Percentiles rank a stretch among this genome's conserved stretches.
phyloP scores from a whole-genome alignment of 2,888 invertebrate genomes.

The Gastrophysa polygoni region DNA sequence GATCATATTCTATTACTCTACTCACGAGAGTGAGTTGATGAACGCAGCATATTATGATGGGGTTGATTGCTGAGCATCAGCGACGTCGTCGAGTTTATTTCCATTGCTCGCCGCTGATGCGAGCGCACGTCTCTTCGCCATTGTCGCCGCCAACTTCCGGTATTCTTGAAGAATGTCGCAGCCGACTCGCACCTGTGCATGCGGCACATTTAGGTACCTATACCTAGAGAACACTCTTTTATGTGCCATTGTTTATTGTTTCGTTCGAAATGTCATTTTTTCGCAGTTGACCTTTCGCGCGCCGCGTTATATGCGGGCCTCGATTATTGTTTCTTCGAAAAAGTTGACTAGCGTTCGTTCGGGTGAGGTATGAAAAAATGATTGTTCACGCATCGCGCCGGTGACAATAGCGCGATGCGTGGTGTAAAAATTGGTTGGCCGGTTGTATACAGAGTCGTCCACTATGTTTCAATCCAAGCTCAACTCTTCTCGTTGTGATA shows the following conservation, averaged over 20 bases:
- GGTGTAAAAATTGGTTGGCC: too few relatives aligned
- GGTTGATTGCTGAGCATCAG: conserved; percentile 27
- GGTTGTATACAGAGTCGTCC: too few relatives aligned
- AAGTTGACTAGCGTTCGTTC: conserved; percentile 1
- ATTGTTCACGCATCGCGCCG: too few relatives aligned
- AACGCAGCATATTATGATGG: too few relatives aligned
- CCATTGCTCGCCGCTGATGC: conserved; percentile 50
- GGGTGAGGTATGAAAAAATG: conserved; percentile 3
- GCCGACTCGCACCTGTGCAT: too few relatives aligned
- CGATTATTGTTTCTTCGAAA: conserved; percentile 8
- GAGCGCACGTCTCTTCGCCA: conserved; percentile 54
- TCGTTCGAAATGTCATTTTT: conserved; percentile 33
- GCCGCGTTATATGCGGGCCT: conserved; percentile 1
- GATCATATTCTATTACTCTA: too few relatives aligned
- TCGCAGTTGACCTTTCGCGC: conserved; percentile 9
- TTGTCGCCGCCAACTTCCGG: conserved; percentile 56
- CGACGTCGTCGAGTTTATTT: conserved; percentile 2
- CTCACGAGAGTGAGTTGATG: too few relatives aligned
- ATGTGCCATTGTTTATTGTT: conserved; percentile 35
- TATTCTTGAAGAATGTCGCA: conserved; percentile 37
- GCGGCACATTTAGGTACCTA: conserved; percentile 10
- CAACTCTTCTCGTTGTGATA: too few relatives aligned
- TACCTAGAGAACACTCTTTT: conserved; percentile 22
- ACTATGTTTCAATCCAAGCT: too few relatives aligned
- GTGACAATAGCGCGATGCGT: too few relatives aligned